These are phyloP conservation scores for Protobothrops mucrosquamatus DNA, from an alignment of 2,113 vertebrate species.

Conservation along the genomic window DNA sequence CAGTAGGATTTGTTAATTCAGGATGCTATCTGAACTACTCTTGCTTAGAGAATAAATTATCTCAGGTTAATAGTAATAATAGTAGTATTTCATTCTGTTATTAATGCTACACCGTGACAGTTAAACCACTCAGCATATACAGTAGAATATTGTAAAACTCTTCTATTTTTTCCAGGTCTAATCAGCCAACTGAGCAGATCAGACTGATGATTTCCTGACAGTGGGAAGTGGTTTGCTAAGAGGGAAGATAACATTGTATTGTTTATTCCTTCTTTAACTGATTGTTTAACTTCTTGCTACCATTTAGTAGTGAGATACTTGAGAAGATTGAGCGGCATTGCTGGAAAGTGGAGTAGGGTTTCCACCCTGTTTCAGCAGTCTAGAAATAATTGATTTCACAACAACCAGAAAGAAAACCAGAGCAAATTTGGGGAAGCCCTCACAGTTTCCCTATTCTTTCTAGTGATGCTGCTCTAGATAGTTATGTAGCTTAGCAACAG, in stretches of 20 bases:
- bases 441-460: background rate
- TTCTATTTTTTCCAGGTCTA: background rate
- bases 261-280: background rate
- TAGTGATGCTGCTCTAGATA: background rate
- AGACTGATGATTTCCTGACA: background rate
- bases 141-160: background rate
- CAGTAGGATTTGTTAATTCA: slow-evolving; percentile 9
- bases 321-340: background rate
- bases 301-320: background rate
- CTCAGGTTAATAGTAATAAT: slow-evolving; percentile 19
- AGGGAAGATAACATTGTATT: background rate
- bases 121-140: background rate
- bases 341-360: background rate
- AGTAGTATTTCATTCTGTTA: background rate
- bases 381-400: background rate
- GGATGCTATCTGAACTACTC: slow-evolving; percentile 27
- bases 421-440: background rate
- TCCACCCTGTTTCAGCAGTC: background rate
- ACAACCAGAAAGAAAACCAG: background rate
- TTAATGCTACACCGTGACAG: slow-evolving; percentile 33
- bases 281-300: background rate
- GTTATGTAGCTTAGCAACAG: background rate
- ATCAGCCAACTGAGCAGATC: background rate
- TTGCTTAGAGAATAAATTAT: slow-evolving; percentile 18
- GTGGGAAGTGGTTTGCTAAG: background rate